Base-by-base conservation (phyloP, 2,113 vertebrate species). In the Apaloderma vittatum region DNA sequence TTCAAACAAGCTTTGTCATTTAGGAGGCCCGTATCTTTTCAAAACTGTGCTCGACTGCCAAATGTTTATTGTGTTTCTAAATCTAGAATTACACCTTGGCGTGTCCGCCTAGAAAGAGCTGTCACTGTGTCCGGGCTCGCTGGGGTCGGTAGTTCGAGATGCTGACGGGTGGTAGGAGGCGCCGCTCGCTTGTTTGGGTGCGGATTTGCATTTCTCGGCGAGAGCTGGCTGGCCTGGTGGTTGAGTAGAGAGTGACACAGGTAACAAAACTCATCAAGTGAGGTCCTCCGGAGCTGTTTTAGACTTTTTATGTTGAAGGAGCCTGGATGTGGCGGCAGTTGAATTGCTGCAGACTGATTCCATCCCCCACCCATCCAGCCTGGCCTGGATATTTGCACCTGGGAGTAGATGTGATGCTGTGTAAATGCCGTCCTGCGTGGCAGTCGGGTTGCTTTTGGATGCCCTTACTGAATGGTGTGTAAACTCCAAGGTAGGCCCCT, bases 91-190 rank as follows among this genome's bases (percentile, higher is more conserved):
- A 15, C 14, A 7, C 54, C 6, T 30, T 52, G 14, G 12, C 36
- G 3, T 51, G 6, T 24, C 34, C 20, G 21, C 40, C 10, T 1
- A 6, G 22, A 9, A 15, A 23, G 46, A 3, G 3, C 21, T 8
- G 0, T 26, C 0, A 2, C 2, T 34, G 27, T 85, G 71, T 46
- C 61, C 6, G 9, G 46, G 48, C 49, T 30, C 18, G 26, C 48
- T 22, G 7, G 4, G 55, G 24, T 16, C 10, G n/a, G 52, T 43
- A 3, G 22, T 3, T 29, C 21, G 5, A 8, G 62, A 7, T 17
- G 22, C 26, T 30, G 29, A 3, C 8, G 18, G 3, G 30, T 27
- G 40, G 22, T 27, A 36, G 58, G 48, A 75, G 59, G 45, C 12
- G 4, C 15, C 32, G 22, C 43, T n/a, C 5, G 0, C 23, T 52